Evolutionary conservation across 2,888 invertebrate genomes (phyloP), one percentile per base, ranked within the genome.

Genomic region (Trichopoda pennipes): DNA sequence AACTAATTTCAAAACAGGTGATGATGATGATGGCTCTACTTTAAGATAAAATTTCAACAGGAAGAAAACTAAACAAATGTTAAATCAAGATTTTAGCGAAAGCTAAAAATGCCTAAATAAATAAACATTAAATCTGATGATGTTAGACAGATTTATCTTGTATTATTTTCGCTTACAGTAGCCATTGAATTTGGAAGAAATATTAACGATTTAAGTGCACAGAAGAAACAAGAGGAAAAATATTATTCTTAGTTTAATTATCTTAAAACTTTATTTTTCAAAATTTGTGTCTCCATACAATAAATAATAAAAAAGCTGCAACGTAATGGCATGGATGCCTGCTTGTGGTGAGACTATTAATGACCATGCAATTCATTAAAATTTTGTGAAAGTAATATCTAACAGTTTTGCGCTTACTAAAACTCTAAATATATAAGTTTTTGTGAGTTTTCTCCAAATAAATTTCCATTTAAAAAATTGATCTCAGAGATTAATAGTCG

Each of bases 21-120:
- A 74, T 74, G 73, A 69, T 77, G 64, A 70, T 77, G 79, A 80
- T 69, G 73, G 73, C 73, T 74, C 61, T 68, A 61, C 73, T 69
- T 68, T 63, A 42, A 74, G 61, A 68, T 61, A 72, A 66, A 68
- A 79, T 49, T 73, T 55, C 60, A 60, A 55, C 73, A 61, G 60
- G 38, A 69, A 64, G 49, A 61, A 44, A 69, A 38, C 53, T n/a
- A 42, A 53, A 78, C 23, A 78, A 73, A 73, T 73, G 53, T 73
- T 73, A 60, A 66, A 73, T 66, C 79, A 73, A 79, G 68, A 66
- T 53, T 68, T 73, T 47, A 66, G 73, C 51, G 32, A 75, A 68
- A 75, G 19, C 51, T 66, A 61, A 47, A 69, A 32, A 63, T n/a
- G n/a, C n/a, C 28, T 17, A 49, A 47, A 35, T 35, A 73, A 75